phyloP scores from a whole-genome alignment of 2,797 vertebrate species.

The Bovichtus diacanthus region DNA sequence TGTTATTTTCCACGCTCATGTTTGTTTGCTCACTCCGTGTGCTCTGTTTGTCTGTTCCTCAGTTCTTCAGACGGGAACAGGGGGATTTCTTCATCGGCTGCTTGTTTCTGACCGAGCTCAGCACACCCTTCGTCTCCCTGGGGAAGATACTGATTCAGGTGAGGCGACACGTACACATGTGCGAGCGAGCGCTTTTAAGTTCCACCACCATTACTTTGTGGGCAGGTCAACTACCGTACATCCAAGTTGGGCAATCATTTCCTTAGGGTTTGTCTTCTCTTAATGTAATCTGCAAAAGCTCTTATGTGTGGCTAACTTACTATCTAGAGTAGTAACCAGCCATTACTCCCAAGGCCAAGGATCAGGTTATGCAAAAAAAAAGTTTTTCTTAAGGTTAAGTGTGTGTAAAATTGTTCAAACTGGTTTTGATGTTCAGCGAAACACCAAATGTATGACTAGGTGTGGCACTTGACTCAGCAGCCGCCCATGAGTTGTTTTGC shows the following conservation, averaged over 20 bases:
- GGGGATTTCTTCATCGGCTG: slow-evolving; percentile 98
- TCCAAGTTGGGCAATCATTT: not conserved
- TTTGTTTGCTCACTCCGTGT: slow-evolving; percentile 59
- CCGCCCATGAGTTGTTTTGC: no score
- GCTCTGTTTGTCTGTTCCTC: slow-evolving; percentile 63
- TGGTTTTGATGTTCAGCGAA: no score
- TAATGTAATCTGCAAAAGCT: no score
- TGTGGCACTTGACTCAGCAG: no score
- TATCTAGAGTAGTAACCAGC: no score
- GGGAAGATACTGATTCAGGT: slow-evolving; percentile 98
- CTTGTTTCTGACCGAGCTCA: slow-evolving; percentile 96
- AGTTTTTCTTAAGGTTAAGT: no score
- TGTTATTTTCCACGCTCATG: slow-evolving; percentile 28
- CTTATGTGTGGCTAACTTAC: no score
- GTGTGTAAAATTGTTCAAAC: no score
- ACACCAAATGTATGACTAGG: no score
- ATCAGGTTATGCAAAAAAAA: no score
- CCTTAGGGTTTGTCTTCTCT: no score
- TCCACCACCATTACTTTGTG: not conserved
- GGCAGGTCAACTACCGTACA: not conserved
- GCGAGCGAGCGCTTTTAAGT: not conserved
- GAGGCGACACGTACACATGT: slow-evolving; percentile 36
- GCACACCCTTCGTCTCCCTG: slow-evolving; percentile 96
- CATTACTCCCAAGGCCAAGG: no score
- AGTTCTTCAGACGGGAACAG: slow-evolving; percentile 92